Evolutionary conservation across 2,113 vertebrate genomes (phyloP), one percentile per base, ranked within the genome.

Genomic region (Turnix velox): DNA sequence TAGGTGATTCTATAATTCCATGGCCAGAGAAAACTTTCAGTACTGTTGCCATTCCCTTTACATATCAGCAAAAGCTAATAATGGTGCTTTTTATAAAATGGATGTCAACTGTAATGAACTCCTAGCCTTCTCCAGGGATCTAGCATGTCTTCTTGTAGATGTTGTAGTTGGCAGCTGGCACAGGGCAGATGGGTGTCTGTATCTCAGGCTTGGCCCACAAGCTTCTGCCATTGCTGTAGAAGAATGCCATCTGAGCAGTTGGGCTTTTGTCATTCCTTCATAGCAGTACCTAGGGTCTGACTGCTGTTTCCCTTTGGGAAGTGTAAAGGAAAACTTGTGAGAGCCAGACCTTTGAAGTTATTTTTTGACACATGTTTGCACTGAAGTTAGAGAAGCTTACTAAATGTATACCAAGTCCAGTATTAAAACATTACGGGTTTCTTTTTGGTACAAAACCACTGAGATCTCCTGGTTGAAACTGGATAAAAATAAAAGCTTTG

Each of bases 141-240:
- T 48, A 43, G 30, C 20, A 57, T 37, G 33, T 84, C 62, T 31
- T 27, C 4, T 28, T 37, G 39, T 62, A 42, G 57, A 37, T 18
- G 7, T 35, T 12, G 24, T 40, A 31, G 48, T 9, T 88, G 78
- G 52, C 48, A 49, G 46, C 46, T 67, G 48, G 35, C 54, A 43
- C 35, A 43, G 7, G 46, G 59, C 16, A 46, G 30, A 37, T 52
- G 33, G 17, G 42, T 49, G 24, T 40, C 48, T 67, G 18, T 37
- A 39, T 84, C 55, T 80, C 55, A 25, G 68, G 22, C 9, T 9
- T 80, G 55, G 43, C 39, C 62, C 18, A 16, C 42, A 18, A 54
- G 31, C 4, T 14, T 5, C 5, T 63, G 7, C 39, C 0, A 0
- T 10, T 37, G 37, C 62, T 58, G 25, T 51, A 25, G 25, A 20